Evolutionary conservation across 2,797 vertebrate species (phyloP), one percentile per base, ranked within the genome.

Genomic region (Clarias platycephalus): DNA sequence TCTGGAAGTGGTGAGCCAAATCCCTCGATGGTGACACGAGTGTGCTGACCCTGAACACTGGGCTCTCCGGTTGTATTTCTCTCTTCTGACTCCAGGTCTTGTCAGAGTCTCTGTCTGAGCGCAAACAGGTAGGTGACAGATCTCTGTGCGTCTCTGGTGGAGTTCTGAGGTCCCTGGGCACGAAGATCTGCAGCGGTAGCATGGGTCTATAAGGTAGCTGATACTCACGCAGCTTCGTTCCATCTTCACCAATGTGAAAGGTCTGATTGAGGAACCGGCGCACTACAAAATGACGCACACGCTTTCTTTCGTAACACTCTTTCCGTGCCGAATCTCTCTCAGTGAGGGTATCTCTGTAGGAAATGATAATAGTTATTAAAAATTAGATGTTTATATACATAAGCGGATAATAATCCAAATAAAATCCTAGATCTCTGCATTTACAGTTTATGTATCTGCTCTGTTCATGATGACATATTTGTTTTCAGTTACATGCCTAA

Each of bases 151-250:
- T 34, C 26, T 89, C 86, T 34, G 78, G 81, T 26, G 44, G 74
- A 22, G 71, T 66, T 12, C 74, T 49, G 13, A 87, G 63, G 9
- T 87, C 88, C 66, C 88, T 88, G 70, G 89, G 90, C 55, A 87
- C 79, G 76, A 92, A 91, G 13, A 91, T 86, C 55, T 89, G 90
- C 24, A 91, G 81, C 0, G 88, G 90, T 22, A 91, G 78, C n/a
- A 83, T 77, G 24, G 80, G 89, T 86, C 70, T 89, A 76, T 86
- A 90, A 0, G 87, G 90, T 62, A 91, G 84, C 37, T 78, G 81
- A 76, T 91, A 90, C 80, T 89, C 86, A 10, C 22, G 24, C 85
- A 90, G 81, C 31, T 87, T 83, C 74, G 80, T 58, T 26, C 90
- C 90, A 10, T 90, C 89, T 72, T 75, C 89, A 20, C 90, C 90